Conservation (phyloP, 1,140 invertebrate genomes). For the Dreissena rostriformis region DNA sequence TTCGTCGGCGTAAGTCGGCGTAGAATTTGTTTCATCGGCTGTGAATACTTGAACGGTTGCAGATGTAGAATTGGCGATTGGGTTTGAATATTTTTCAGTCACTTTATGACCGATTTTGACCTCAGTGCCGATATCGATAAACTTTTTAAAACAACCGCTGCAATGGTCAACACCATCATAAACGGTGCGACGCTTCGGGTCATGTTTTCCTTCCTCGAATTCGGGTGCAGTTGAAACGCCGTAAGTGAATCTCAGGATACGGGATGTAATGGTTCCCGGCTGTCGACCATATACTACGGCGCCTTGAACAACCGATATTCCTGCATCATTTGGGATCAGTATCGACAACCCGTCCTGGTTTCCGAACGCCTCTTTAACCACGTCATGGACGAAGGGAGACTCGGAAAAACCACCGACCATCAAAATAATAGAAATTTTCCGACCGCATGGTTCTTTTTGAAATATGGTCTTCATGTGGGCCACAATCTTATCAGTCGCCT, state of each 20-base stretch:
- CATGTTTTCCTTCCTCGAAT: conserved; percentile 41
- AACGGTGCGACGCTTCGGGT: background rate
- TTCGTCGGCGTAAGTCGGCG: conserved; percentile 47
- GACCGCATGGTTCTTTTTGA: conserved; percentile 11
- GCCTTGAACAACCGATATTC: conserved; percentile 57
- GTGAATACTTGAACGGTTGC: conserved; percentile 27
- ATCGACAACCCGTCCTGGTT: conserved; percentile 24
- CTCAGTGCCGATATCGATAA: conserved; percentile 35
- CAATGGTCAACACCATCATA: conserved; percentile 18
- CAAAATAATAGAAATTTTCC: conserved; percentile 45
- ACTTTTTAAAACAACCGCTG: conserved; percentile 26
- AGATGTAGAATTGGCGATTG: background rate
- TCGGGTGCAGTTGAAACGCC: background rate
- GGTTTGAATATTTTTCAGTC: conserved; percentile 3
- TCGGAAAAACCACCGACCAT: conserved; percentile 65
- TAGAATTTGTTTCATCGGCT: background rate
- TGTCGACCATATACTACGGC: conserved; percentile 58
- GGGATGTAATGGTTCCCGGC: conserved; percentile 43
- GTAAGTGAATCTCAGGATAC: conserved; percentile 50
- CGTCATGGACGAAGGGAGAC: conserved; percentile 53
- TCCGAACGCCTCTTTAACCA: conserved; percentile 43
- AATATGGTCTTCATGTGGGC: conserved; percentile 55
- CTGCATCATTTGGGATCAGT: conserved; percentile 57
- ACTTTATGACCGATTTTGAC: conserved; percentile 10
- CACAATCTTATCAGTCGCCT: conserved; percentile 52